Base-by-base conservation (phyloP, 2,113 vertebrate species). In the Neopipo cinnamomea region DNA sequence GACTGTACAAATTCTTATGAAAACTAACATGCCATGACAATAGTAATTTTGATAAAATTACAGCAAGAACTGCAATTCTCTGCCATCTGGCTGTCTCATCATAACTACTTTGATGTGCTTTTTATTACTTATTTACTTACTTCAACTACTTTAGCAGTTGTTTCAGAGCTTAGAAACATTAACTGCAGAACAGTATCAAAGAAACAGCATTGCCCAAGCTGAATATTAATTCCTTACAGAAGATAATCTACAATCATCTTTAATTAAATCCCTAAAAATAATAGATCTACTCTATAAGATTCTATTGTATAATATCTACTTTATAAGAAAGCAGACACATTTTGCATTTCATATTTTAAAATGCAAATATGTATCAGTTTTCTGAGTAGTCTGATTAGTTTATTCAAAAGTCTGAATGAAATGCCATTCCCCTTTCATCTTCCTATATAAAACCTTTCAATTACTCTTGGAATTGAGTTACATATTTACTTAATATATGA, bases 31-130 rank as follows among this genome's bases (percentile, higher is more conserved):
- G 98, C 97, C 98, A 98, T 98, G 98, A 98, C 98, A 98, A 98
- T 98, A 98, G 98, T 98, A 98, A 98, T 98, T 98, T 98, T 98
- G 97, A 98, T 98, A 98, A 98, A 98, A 98, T 98, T 98, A 98
- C 96, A 98, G 97, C 97, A 97, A 98, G 97, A 97, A 97, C 97
- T 97, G 96, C 97, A 97, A 97, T 98, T 98, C 97, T 95, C 97
- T 98, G 96, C 98, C 98, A 98, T 98, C 98, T 98, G 98, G 97
- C 97, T 98, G 98, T 98, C 98, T 98, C 96, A 23, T 98, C 97
- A 97, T 96, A 97, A 97, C 96, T 97, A 97, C 97, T 98, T 97
- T 98, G 97, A 98, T 98, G 96, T 95, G 97, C 95, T 97, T 98
- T 98, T 98, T 98, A 98, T 98, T 97, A 96, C 96, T 98, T 98